Conservation (phyloP, 2,888 invertebrate species). For the Pterostichus madidus region DNA sequence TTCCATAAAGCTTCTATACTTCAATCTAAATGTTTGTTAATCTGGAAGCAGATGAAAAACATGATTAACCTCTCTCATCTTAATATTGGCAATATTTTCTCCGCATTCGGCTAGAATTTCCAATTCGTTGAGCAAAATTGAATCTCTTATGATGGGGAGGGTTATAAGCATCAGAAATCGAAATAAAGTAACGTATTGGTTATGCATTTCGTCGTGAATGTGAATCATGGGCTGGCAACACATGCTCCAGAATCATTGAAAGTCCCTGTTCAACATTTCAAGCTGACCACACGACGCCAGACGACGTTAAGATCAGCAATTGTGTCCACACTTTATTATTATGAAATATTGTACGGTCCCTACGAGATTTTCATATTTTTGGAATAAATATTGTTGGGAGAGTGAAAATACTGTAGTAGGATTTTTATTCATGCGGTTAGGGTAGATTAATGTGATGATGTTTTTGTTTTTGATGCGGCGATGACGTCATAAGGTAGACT, state of each 20-base stretch:
- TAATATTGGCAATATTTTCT: slow-evolving; percentile 10
- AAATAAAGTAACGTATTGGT: slow-evolving; percentile 50
- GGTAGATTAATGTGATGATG: slow-evolving; percentile 35
- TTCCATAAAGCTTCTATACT: too few species aligned
- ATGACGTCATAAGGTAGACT: slow-evolving; percentile 6
- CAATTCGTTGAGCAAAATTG: slow-evolving; percentile 32
- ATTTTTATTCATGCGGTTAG: slow-evolving; percentile 16
- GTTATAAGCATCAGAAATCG: slow-evolving; percentile 53
- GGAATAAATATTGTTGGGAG: slow-evolving; percentile 30
- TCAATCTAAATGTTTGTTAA: too few species aligned
- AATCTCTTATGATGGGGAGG: slow-evolving; percentile 30
- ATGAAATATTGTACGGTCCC: slow-evolving; percentile 53
- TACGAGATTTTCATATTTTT: slow-evolving; percentile 40
- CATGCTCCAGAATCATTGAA: slow-evolving; percentile 37
- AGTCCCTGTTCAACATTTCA: slow-evolving; percentile 30
- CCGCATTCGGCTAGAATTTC: neutral
- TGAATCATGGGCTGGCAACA: slow-evolving; percentile 53
- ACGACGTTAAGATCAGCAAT: slow-evolving; percentile 50
- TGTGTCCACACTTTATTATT: slow-evolving; percentile 55
- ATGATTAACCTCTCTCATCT: neutral
- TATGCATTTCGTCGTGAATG: slow-evolving; percentile 50
- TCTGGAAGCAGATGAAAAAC: too few species aligned
- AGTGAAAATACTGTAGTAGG: slow-evolving; percentile 25
- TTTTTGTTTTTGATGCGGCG: slow-evolving; percentile 33
- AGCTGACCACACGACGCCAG: slow-evolving; percentile 9